Conservation (phyloP, 2,797 vertebrate species). For the Neomorphus geoffroyi region DNA sequence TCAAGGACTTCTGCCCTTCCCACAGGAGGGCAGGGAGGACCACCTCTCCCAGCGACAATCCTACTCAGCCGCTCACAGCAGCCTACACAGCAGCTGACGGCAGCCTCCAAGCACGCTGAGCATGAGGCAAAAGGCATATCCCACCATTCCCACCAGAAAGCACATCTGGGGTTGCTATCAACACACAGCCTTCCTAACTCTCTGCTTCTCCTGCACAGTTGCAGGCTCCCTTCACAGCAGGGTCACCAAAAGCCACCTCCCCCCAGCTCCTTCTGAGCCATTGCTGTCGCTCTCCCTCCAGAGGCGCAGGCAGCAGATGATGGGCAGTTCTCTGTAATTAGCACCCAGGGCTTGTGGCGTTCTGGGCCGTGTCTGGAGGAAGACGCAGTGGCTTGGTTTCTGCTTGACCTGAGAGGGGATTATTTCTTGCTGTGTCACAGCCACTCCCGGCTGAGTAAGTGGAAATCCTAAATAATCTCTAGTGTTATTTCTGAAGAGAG, state of each 20-base stretch:
- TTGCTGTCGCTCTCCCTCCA: neutral
- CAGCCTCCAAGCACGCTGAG: neutral
- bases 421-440: conserved; percentile 52
- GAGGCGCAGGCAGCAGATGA: accelerated
- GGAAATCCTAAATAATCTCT: conserved; percentile 37
- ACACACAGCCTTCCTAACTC: neutral
- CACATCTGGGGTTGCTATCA: neutral
- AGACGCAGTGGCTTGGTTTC: neutral
- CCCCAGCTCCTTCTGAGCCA: neutral
- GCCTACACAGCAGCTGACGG: accelerated
- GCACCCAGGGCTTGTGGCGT: neutral
- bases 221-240: neutral
- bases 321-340: neutral
- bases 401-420: neutral
- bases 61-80: neutral
- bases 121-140: neutral
- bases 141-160: neutral
- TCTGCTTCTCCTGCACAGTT: neutral
- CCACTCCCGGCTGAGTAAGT: conserved; percentile 30
- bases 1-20: neutral
- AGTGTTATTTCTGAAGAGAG: neutral
- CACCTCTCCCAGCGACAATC: neutral
- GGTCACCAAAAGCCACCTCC: neutral
- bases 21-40: neutral
- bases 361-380: neutral